Conservation (phyloP, 2,888 invertebrate species). For the Litoditis marina region DNA sequence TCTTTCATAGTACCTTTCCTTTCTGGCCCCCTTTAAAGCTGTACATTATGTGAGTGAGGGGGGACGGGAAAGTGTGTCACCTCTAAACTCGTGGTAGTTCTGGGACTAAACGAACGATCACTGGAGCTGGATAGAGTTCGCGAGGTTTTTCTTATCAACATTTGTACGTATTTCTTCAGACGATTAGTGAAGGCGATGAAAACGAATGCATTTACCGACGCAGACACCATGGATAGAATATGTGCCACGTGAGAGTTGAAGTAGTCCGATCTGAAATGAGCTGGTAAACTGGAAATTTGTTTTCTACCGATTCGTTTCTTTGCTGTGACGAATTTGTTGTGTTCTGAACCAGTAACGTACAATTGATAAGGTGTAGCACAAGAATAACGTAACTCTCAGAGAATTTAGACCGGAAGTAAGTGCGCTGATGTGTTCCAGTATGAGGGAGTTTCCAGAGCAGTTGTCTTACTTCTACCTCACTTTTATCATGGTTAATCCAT, state of each 20-base stretch:
- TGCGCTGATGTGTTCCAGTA: too few species aligned
- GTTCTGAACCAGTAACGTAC: too few species aligned
- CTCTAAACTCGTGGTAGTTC: constrained; percentile 48
- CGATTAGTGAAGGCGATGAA: constrained; percentile 61
- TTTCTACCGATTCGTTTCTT: too few species aligned
- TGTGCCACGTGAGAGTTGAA: constrained; percentile 54
- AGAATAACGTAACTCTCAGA: too few species aligned
- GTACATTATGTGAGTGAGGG: constrained; percentile 1
- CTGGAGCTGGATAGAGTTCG: constrained; percentile 56
- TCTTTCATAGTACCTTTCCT: too few species aligned
- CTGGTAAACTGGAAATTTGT: background rate
- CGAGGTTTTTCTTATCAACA: constrained; percentile 59
- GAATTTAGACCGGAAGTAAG: too few species aligned
- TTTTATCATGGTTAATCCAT: background rate
- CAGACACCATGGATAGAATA: constrained; percentile 58
- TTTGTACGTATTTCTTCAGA: constrained; percentile 50
- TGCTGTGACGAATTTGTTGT: too few species aligned
- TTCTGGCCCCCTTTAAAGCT: too few species aligned
- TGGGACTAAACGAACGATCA: constrained; percentile 56
- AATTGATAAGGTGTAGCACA: too few species aligned
- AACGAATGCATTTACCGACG: constrained; percentile 60
- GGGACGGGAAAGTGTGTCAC: constrained; percentile 23
- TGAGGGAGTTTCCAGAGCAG: background rate
- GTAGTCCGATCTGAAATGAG: constrained; percentile 53
- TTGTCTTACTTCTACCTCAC: background rate